Evolutionary conservation across 2,797 vertebrate genomes (phyloP), one percentile per base, ranked within the genome.

Genomic region (Malacoctenus gilli): DNA sequence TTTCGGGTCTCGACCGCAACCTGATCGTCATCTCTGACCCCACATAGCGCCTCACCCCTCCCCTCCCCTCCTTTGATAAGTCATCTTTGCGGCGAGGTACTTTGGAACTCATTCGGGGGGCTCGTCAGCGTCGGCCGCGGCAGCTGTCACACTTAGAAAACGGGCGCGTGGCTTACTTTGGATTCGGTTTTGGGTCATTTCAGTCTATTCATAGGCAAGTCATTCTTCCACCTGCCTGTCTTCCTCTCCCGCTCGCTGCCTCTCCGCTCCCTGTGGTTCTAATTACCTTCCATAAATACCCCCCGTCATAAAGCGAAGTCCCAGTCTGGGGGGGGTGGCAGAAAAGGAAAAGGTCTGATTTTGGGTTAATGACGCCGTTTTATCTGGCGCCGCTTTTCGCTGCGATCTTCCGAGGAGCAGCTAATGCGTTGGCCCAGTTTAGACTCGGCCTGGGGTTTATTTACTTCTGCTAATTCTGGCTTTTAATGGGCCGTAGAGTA

Each of bases 241-340:
- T 57, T n/a, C n/a, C n/a, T n/a, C n/a, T n/a, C n/a, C n/a, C n/a
- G n/a, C n/a, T n/a, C n/a, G n/a, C n/a, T n/a, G n/a, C n/a, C n/a
- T n/a, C n/a, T 37, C 40, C 34, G 57, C 54, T 38, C 37, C 32
- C 32, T 32, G n/a, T 58, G 70, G 68, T 79, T 62, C 56, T 89
- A 89, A 89, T 89, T 85, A 80, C 47, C 44, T 85, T 86, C 88
- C 83, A 87, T 86, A 87, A 88, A 89, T 89, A 88, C 25, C 25
- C 60, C 46, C 34, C 36, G 9, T 50, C 38, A 68, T 69, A 64
- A 79, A 64, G 55, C 40, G 19, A 49, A 11, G 58, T 59, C 63
- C 71, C 64, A 32, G 75, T 71, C 54, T 59, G 68, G 53, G 59
- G 36, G 66, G 68, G 53, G 59, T 38, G 66, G 75, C 52, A 50